Conservation (phyloP, 1,140 invertebrate species). For the Pachypeltis micranthus region DNA sequence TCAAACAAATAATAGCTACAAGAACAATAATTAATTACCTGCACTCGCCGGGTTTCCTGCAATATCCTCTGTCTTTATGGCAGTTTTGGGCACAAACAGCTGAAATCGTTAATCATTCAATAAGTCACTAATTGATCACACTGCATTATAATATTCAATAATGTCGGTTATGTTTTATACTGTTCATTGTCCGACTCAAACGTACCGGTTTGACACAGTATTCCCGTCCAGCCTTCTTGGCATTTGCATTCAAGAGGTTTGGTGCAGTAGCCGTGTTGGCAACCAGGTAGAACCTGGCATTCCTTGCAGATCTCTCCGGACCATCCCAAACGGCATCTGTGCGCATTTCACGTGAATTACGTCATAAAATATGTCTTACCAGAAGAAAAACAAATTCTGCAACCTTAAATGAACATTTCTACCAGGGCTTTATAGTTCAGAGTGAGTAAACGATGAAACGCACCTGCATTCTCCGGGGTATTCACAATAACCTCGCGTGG, state of each 20-base stretch:
- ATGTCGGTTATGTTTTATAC: too few relatives aligned
- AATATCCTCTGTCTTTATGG: conserved; percentile 70
- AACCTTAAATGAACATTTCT: too few relatives aligned
- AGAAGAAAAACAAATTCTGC: too few relatives aligned
- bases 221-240: conserved; percentile 72
- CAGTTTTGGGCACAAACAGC: conserved; percentile 73
- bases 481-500: conserved; percentile 69
- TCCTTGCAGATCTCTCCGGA: conserved; percentile 64
- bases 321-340: conserved; percentile 68
- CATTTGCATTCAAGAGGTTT: conserved; percentile 76
- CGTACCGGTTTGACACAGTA: conserved; percentile 75
- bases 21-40: too few relatives aligned
- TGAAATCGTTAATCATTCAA: too few relatives aligned
- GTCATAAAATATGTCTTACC: too few relatives aligned
- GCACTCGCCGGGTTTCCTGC: conserved; percentile 63
- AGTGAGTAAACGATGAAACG: too few relatives aligned
- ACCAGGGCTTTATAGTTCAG: too few relatives aligned
- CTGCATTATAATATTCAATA: too few relatives aligned
- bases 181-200: too few relatives aligned
- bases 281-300: conserved; percentile 66
- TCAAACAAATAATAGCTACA: too few relatives aligned
- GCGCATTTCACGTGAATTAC: conserved; percentile 2
- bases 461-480: conserved; percentile 61
- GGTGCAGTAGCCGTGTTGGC: conserved; percentile 66
- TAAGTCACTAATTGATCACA: too few relatives aligned